Base-by-base conservation (phyloP, 2,888 invertebrate genomes). In the Tenthredo scrophulariae region DNA sequence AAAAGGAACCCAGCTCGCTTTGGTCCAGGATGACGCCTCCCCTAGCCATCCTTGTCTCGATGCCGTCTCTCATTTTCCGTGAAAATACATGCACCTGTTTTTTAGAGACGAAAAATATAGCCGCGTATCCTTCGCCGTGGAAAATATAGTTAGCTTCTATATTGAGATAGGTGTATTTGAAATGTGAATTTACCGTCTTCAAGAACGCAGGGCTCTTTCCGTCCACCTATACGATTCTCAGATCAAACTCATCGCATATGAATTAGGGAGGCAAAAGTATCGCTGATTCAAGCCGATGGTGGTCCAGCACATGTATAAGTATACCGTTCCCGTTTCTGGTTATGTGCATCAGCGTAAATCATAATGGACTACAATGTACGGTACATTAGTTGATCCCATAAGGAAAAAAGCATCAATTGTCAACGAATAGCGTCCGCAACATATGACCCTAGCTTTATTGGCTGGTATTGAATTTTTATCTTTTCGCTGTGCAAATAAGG, bases 381-480 rank as follows among this genome's bases (percentile, higher is more conserved):
- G 67, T 83, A 83, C 82, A 83, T 83, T 83, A 67, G 82, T 37
- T 83, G 67, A 67, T 65, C 67, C 82, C 67, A 83, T 83, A 83
- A 83, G 67, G 82, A 83, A 83, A 83, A 67, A 83, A 67, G 82
- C 82, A 83, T 83, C 82, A 46, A 83, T 83, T 83, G 37, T 65
- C 67, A 67, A 83, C n/a, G 65, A 83, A 83, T 46, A 67, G 46
- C 65, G 43, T n/a, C 22, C 46, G 65, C 65, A 83, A 86, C 84
- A 87, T 86, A 87, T 87, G 84, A 54, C 75, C 74, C 86, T 87
- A 67, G 87, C 86, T 92, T 92, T 91, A 90, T 92, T 89, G 90
- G 88, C 86, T 85, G 87, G 87, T 90, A 87, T 89, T 91, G 91
- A 92, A 92, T 92, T 93, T 93, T 92, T 91, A 93, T 92, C 88